Evolutionary conservation across 2,797 vertebrate species (phyloP), one percentile per base, ranked within the genome.

Genomic region (Aulostomus chinensis): DNA sequence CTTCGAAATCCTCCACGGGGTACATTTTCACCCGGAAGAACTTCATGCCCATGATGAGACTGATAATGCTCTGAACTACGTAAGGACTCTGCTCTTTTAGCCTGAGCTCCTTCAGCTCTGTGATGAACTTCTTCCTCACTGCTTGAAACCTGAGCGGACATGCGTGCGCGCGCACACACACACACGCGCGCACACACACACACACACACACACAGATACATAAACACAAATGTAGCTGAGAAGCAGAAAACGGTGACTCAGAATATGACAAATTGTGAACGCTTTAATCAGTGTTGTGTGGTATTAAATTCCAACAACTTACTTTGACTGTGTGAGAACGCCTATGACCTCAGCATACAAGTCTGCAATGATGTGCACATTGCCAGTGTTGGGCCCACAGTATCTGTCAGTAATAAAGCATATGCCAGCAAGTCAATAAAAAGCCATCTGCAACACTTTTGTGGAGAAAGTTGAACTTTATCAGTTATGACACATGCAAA

Each of bases 1-100:
- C 97, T 88, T 99, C 97, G 76, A 99, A 98, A 72, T 99, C 97
- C 84, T 99, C 97, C 60, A 99, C 97, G 0, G 97, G 97, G 80
- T 99, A 99, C 97, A 99, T 99, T 85, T 99, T 99, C n/a, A 99
- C 97, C 70, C 97, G 89, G 76, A 99, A 99, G 89, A 99, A 98
- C 76, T 99, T 99, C 96, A 99, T 98, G 71, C 97, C 97, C 97
- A 99, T 99, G 86, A 99, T 96, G 69, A 99, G 91, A 76, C 93
- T 98, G 92, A 99, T 99, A 86, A 98, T 93, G 64, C 97, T 97
- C 81, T 99, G 97, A 33, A 98, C 94, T 50, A 99, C 89, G 2
- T 97, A 95, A 42, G 97, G 95, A 78, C 94, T 96, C 83, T 97
- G 97, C 59, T 99, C 97, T 73, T 99, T 99, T 59, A 95, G 94